Conservation (phyloP, 2,888 invertebrate genomes). For the Acronicta leporina region DNA sequence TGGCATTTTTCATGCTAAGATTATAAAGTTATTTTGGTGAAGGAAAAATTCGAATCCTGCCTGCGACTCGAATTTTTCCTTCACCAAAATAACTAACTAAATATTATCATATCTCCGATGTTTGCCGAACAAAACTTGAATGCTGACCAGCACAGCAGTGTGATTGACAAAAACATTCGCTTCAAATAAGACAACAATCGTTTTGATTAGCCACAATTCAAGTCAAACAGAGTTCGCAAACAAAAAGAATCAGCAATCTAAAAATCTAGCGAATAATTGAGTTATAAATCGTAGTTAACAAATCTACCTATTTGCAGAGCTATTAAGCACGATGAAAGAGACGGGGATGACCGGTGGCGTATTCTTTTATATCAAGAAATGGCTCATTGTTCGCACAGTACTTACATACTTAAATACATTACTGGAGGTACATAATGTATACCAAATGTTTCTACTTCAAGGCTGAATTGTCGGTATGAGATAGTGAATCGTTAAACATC, state of each 20-base stretch:
- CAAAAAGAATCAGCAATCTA: slow-evolving; percentile 46
- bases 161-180: slow-evolving; percentile 18
- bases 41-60: no score
- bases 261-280: slow-evolving; percentile 55
- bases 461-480: slow-evolving; percentile 27
- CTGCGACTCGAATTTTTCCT: no score
- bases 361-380: slow-evolving; percentile 57
- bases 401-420: slow-evolving; percentile 27
- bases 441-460: slow-evolving; percentile 33
- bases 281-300: slow-evolving; percentile 57
- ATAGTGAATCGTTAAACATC: slow-evolving; percentile 33
- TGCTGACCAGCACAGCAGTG: slow-evolving; percentile 8
- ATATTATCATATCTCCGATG: no score
- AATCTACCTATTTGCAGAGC: slow-evolving; percentile 57
- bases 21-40: no score
- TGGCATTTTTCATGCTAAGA: no score
- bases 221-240: slow-evolving; percentile 19
- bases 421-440: slow-evolving; percentile 18
- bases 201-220: slow-evolving; percentile 19
- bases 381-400: slow-evolving; percentile 52
- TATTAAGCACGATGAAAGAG: slow-evolving; percentile 60
- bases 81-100: no score
- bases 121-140: no score
- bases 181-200: slow-evolving; percentile 31
- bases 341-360: slow-evolving; percentile 40